Percentiles rank a stretch among this genome's conserved stretches.
Evolutionary conservation across 2,797 vertebrate genomes (phyloP).

Genomic region (Falco novaeseelandiae): DNA sequence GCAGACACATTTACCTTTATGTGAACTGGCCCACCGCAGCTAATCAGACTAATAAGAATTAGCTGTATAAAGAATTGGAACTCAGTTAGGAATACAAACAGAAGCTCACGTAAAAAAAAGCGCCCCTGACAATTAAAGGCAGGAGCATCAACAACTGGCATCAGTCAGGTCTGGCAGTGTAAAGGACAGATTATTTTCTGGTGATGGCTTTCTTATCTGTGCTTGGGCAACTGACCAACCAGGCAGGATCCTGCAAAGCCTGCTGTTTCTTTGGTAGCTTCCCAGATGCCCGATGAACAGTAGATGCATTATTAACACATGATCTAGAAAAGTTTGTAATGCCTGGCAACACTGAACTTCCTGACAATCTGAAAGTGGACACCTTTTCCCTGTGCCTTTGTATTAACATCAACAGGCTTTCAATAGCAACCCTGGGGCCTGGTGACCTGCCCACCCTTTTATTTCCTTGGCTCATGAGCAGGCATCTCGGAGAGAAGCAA

Average conservation of each 20-base stretch:
- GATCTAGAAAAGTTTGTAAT: not conserved
- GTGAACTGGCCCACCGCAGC: not conserved
- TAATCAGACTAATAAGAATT: not conserved
- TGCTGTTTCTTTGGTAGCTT: not conserved
- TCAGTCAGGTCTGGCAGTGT: not conserved
- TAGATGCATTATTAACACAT: not conserved
- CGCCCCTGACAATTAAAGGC: not conserved
- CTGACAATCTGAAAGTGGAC: not conserved
- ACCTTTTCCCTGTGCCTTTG: not conserved
- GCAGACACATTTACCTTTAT: not conserved
- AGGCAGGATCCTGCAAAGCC: not conserved
- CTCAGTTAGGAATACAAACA: not conserved
- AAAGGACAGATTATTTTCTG: not conserved
- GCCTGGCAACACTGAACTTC: not conserved
- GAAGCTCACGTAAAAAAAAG: not conserved
- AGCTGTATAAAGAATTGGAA: not conserved
- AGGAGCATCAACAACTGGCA: not conserved
- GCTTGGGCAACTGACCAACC: not conserved
- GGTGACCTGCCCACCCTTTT: not conserved
- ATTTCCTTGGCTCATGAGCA: not conserved
- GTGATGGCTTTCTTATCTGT: not conserved
- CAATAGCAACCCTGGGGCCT: not conserved
- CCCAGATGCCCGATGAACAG: not conserved
- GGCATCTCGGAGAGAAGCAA: not conserved
- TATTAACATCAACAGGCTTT: not conserved